These are phyloP conservation scores for Hydropsyche betteni DNA, from an alignment of 2,888 invertebrate genomes.

Conservation along the genomic window DNA sequence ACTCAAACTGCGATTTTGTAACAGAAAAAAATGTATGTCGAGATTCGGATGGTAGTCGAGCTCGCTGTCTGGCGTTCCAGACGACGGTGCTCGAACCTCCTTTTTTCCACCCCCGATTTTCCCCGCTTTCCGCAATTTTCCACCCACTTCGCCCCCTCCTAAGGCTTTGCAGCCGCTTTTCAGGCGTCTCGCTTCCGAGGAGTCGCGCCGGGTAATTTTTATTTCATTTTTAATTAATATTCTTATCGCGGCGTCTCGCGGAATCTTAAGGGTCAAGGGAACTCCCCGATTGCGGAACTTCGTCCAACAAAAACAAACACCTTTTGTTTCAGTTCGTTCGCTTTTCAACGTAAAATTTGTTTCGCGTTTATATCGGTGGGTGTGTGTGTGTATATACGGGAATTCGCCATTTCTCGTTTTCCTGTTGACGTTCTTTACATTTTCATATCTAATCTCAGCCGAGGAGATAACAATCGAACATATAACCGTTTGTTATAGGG, in stretches of 20 bases:
- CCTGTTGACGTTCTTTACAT: no score
- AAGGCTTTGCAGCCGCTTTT: background rate
- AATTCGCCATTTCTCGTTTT: no score
- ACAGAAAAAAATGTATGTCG: slow-evolving; percentile 10
- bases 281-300: slow-evolving; percentile 11
- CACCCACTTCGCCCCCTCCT: background rate
- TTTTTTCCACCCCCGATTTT: background rate
- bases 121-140: slow-evolving; percentile 1
- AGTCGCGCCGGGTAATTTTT: slow-evolving; percentile 41
- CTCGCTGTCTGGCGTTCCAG: slow-evolving; percentile 6
- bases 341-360: background rate
- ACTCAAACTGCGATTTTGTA: background rate
- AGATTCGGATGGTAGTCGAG: slow-evolving; percentile 4
- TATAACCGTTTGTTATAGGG: no score
- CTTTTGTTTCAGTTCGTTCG: slow-evolving; percentile 1
- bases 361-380: no score
- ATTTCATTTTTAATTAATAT: slow-evolving; percentile 45
- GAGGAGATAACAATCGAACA: no score
- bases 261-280: slow-evolving; percentile 19
- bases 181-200: slow-evolving; percentile 1
- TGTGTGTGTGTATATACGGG: no score
- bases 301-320: slow-evolving; percentile 17
- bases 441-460: no score
- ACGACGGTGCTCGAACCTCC: background rate
- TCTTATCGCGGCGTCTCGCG: slow-evolving; percentile 42